Percentiles rank a stretch among this genome's conserved stretches.
Evolutionary conservation across 2,113 vertebrate genomes (phyloP).

Genomic region (Chelonoidis abingdonii): DNA sequence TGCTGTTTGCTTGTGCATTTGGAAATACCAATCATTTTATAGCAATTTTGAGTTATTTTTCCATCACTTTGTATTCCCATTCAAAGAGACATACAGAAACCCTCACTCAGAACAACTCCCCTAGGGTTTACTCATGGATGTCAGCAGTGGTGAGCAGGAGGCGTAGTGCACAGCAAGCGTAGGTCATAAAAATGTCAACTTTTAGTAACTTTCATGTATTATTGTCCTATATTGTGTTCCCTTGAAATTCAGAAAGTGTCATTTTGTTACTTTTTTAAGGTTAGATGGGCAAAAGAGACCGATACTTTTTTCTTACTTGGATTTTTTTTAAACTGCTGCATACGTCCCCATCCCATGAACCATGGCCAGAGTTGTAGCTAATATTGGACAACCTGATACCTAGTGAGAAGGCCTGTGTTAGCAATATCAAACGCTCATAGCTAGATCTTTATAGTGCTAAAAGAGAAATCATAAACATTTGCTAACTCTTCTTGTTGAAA

Average conservation of each 20-base stretch:
- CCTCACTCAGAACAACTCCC: conserved; percentile 79
- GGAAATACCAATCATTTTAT: conserved; percentile 84
- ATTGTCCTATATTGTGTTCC: conserved; percentile 53
- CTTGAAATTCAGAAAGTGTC: conserved; percentile 37
- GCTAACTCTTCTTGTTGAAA: not conserved
- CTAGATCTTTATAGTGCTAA: not conserved
- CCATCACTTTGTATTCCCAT: conserved; percentile 86
- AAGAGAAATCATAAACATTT: not conserved
- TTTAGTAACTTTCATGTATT: conserved; percentile 66
- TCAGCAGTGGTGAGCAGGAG: conserved; percentile 62
- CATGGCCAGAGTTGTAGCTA: not conserved
- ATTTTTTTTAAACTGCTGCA: not conserved
- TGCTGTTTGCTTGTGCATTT: conserved; percentile 82
- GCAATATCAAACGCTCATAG: not conserved
- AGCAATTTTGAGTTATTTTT: conserved; percentile 89
- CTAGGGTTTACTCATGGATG: conserved; percentile 74
- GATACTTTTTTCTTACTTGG: not conserved
- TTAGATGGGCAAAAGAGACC: not conserved
- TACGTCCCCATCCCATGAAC: not conserved
- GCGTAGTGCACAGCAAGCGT: conserved; percentile 54
- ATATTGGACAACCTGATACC: not conserved
- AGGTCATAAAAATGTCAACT: conserved; percentile 75
- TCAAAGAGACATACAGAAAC: conserved; percentile 78
- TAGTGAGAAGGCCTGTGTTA: not conserved
- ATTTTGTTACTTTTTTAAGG: conserved; percentile 29